Conservation (phyloP, 2,888 invertebrate species). For the Drosophila bunnanda region DNA sequence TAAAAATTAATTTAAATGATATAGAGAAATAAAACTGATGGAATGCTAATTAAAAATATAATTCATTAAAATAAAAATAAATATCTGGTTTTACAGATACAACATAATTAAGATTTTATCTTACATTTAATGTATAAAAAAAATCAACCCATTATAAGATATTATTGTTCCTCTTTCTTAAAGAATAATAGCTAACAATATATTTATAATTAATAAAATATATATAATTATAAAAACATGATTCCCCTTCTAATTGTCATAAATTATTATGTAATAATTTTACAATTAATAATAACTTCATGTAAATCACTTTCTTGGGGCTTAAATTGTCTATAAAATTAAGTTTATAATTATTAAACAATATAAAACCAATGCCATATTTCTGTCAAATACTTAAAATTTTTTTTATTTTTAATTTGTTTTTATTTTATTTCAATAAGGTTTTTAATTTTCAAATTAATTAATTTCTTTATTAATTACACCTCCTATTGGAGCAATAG, state of each 20-base stretch:
- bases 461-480: background rate
- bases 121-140: background rate
- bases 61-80: background rate
- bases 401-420: background rate
- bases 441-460: background rate
- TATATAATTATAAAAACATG: too few relatives aligned
- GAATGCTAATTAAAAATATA: background rate
- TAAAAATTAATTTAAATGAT: too few relatives aligned
- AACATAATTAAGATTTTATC: too few relatives aligned
- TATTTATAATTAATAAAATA: too few relatives aligned
- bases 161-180: too few relatives aligned
- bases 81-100: background rate
- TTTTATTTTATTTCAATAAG: background rate
- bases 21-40: background rate
- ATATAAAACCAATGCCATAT: background rate
- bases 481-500: background rate
- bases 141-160: background rate
- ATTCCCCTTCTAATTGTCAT: too few relatives aligned
- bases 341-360: background rate
- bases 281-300: background rate
- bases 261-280: background rate
- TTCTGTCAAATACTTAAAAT: too few relatives aligned
- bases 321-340: background rate
- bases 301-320: background rate
- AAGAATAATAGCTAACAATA: too few relatives aligned